Conservation (phyloP, 2,888 invertebrate species). For the Chaetogeoica ovagalla region DNA sequence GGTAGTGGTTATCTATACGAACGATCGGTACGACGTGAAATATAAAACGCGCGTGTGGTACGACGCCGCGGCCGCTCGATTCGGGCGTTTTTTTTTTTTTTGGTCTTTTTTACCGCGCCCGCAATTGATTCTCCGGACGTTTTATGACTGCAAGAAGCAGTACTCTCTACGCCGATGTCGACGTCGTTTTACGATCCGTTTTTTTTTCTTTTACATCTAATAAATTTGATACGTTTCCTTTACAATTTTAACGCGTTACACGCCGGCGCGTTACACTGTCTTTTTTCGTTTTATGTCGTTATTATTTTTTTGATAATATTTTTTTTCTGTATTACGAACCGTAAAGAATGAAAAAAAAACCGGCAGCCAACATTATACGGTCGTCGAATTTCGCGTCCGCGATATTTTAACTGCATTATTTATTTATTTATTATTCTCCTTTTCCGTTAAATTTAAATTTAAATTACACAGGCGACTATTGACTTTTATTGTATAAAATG, state of each 20-base stretch:
- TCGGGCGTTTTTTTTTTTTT: neutral
- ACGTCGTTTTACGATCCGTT: conserved; percentile 6
- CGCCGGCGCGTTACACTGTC: neutral
- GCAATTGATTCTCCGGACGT: conserved; percentile 15
- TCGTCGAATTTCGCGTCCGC: neutral
- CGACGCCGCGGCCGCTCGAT: neutral
- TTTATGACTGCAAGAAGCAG: neutral
- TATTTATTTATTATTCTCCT: neutral
- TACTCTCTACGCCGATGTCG: neutral
- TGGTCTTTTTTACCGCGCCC: neutral
- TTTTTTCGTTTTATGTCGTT: neutral
- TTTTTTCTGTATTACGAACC: neutral
- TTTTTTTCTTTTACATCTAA: neutral
- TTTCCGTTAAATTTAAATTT: neutral
- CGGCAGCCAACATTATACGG: no score
- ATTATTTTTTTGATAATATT: conserved; percentile 1
- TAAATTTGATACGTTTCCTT: neutral
- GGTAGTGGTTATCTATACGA: neutral
- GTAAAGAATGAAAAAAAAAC: no score
- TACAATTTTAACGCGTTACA: neutral
- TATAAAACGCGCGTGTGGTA: neutral
- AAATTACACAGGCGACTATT: neutral
- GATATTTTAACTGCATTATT: conserved; percentile 7
- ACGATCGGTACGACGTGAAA: neutral
- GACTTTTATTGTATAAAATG: no score